Base-by-base conservation (phyloP, 37 sponge, comb jelly and placozoan species). In the Ianthella basta region DNA sequence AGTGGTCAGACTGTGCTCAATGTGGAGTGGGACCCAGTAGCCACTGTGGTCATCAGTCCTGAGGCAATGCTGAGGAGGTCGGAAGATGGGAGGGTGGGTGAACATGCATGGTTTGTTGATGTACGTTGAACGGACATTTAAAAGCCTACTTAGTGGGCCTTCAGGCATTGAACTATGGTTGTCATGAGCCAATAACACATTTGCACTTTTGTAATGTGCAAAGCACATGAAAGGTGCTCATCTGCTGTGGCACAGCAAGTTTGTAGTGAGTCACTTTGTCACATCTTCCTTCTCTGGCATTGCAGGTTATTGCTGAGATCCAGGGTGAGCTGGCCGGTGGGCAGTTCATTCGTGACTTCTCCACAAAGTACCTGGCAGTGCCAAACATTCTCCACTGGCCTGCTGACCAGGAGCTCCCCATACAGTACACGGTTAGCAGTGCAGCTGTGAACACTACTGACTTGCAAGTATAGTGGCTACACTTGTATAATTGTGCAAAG, bases 251-350 rank as follows among this genome's bases (percentile, higher is more conserved):
- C n/a, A n/a, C n/a, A n/a, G n/a, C n/a, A n/a, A n/a, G n/a, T n/a
- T n/a, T n/a, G n/a, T n/a, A n/a, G n/a, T n/a, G n/a, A n/a, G n/a
- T n/a, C n/a, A n/a, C n/a, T n/a, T n/a, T n/a, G n/a, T n/a, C n/a
- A n/a, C n/a, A n/a, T n/a, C 50, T 44, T 44, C 50, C 50, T 44
- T 8, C 8, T 8, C 50, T 8, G 8, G 6, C 50, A 44, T 8
- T 44, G 50, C 37, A 94, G 94, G 91, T 90, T 4, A 72, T 90
- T 20, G 91, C 80, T 35, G 80, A 88, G 55, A 68, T 94, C n/a
- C 83, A 90, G 61, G 94, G 94, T 55, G 88, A 90, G 29, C 57
- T 94, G 24, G 40, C 88, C 25, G 91, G 91, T 24, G 82, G 84
- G 15, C 50, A 39, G 38, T 82, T 82, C 14, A 69, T 83, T 36